phyloP scores from a whole-genome alignment of 2,113 vertebrate genomes.

The Nanger granti region DNA sequence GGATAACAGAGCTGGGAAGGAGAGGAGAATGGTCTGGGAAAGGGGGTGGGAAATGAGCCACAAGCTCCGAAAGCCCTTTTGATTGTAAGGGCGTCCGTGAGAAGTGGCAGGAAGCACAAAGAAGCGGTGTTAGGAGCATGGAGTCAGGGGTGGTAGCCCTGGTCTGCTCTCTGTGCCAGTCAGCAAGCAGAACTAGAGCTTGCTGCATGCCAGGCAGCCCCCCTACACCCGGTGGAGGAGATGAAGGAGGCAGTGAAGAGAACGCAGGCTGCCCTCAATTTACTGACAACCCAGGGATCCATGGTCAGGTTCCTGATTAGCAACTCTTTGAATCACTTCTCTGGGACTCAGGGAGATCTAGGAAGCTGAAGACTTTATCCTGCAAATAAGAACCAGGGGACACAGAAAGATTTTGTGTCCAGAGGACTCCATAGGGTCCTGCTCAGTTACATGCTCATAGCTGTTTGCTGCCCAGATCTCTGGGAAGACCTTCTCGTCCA shows the following conservation, averaged over 20 bases:
- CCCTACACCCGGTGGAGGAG: background rate
- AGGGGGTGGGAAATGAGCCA: background rate
- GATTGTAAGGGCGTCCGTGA: background rate
- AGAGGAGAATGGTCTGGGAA: background rate
- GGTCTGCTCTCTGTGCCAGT: background rate
- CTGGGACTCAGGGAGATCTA: background rate
- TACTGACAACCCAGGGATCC: background rate
- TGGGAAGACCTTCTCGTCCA: background rate
- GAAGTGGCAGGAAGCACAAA: background rate
- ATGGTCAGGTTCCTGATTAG: background rate
- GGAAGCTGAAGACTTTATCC: background rate
- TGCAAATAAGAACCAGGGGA: background rate
- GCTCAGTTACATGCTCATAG: background rate
- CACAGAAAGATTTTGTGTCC: background rate
- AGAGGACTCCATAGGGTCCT: background rate
- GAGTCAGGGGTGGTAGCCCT: accelerated
- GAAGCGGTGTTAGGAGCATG: background rate
- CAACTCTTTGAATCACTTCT: background rate
- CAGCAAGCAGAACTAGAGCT: background rate
- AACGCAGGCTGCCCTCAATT: background rate
- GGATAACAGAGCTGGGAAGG: background rate
- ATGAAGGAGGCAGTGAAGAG: background rate
- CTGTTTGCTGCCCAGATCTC: background rate
- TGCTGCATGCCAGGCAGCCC: background rate
- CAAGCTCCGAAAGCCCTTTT: background rate